These are phyloP conservation scores for Dreissena rostriformis DNA, from an alignment of 1,140 invertebrate genomes.

Conservation along the genomic window DNA sequence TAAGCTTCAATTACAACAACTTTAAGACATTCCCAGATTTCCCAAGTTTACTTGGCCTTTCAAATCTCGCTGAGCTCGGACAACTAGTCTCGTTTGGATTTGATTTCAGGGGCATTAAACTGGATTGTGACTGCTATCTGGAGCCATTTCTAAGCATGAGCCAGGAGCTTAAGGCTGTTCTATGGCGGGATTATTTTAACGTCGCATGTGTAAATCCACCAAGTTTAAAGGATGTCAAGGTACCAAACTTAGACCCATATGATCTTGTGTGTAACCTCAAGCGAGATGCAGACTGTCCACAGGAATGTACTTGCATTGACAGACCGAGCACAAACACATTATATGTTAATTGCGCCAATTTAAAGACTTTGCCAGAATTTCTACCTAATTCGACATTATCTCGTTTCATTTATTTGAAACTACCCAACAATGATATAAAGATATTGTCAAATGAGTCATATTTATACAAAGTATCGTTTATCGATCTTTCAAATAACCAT, in stretches of 20 bases:
- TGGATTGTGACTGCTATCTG: slow-evolving; percentile 41
- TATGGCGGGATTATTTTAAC: slow-evolving; percentile 23
- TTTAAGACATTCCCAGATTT: slow-evolving; percentile 34
- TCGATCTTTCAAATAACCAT: slow-evolving; percentile 27
- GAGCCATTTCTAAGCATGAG: slow-evolving; percentile 32
- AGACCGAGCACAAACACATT: slow-evolving; percentile 26
- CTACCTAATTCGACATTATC: slow-evolving; percentile 29
- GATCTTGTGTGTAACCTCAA: slow-evolving; percentile 2
- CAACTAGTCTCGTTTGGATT: slow-evolving; percentile 30
- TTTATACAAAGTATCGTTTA: background rate
- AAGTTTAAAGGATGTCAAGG: background rate
- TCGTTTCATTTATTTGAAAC: slow-evolving; percentile 4
- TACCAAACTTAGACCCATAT: background rate
- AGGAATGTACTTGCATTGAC: slow-evolving; percentile 36
- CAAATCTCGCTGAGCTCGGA: slow-evolving; percentile 19
- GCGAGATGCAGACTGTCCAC: background rate
- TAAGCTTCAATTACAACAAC: slow-evolving; percentile 8
- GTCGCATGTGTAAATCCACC: slow-evolving; percentile 21
- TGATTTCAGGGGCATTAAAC: slow-evolving; percentile 9
- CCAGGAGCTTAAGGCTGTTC: background rate
- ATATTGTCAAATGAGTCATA: background rate
- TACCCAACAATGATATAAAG: slow-evolving; percentile 30
- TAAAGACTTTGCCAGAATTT: background rate
- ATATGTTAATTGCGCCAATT: slow-evolving; percentile 36
- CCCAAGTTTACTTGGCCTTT: slow-evolving; percentile 21